Evolutionary conservation across 2,888 invertebrate genomes (phyloP), one percentile per base, ranked within the genome.

Genomic region (Cheilosia scutellata): DNA sequence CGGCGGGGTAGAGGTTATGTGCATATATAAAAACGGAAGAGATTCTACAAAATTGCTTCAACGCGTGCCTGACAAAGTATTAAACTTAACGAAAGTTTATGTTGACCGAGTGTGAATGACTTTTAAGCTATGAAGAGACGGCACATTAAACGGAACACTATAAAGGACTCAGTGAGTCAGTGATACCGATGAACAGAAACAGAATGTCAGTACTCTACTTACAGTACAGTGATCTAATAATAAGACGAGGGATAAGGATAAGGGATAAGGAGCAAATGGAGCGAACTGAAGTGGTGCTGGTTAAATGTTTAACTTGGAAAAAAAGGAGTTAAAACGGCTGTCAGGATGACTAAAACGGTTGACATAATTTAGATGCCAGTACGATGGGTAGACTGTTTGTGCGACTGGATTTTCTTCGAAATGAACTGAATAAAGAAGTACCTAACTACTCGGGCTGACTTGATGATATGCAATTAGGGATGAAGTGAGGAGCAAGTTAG

Each of bases 51-150:
- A 55, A 77, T 66, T 31, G 51, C 27, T 65, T 57, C 29, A 76
- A 86, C 76, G 75, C 71, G 75, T 86, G 80, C 63, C 70, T 80
- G 60, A 71, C 57, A 55, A 66, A 71, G 71, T 80, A 62, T 57
- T 62, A 62, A 71, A 63, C 47, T 70, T 70, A 86, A 86, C 80
- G 49, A 76, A 80, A 80, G 55, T 76, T 71, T 60, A 80, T 86
- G 76, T 80, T 86, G 84, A 76, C 84, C 80, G 58, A 80, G 70
- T 75, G 78, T 74, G 83, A 75, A 79, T 70, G 79, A 63, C 42
- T 78, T 74, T 33, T 62, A 47, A 47, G 55, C 62, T 70, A n/a
- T n/a, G 42, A 66, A 37, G 44, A 33, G 65, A 57, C 27, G 29
- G 49, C 20, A 20, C 20, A 20, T 20, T 20, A 20, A 20, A 20